Percentiles rank a stretch among this genome's conserved stretches.
These are phyloP conservation scores for Semibalanus balanoides DNA, from an alignment of 1,140 invertebrate genomes.

Conservation along the genomic window DNA sequence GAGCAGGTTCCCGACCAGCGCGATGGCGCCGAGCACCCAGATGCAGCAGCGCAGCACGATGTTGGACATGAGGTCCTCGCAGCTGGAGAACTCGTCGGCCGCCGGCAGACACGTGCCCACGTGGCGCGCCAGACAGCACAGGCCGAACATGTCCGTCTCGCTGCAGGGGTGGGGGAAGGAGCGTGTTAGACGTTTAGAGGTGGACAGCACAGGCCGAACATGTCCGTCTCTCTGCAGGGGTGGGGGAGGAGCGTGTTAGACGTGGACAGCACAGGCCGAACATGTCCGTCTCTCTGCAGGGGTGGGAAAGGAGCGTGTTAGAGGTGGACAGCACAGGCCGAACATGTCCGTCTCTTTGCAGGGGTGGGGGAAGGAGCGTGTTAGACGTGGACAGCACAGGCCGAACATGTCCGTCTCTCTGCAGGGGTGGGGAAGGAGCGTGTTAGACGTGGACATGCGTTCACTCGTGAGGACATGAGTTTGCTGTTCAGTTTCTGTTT, in stretches of 20 bases:
- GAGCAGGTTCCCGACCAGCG: constrained; percentile 44
- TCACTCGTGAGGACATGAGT: too few relatives aligned
- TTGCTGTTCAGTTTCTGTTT: too few relatives aligned
- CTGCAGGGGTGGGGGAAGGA: constrained; percentile 16
- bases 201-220: constrained; percentile 35
- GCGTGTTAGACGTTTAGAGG: too few relatives aligned
- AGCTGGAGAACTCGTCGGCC: constrained; percentile 41
- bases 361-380: too few relatives aligned
- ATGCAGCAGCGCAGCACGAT: constrained; percentile 39
- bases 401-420: constrained; percentile 24
- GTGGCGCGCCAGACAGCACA: constrained; percentile 37
- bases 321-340: constrained; percentile 13
- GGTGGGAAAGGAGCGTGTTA: too few relatives aligned
- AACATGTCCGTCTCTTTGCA: constrained; percentile 22
- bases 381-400: too few relatives aligned
- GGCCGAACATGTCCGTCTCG: constrained; percentile 37
- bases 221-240: constrained; percentile 31
- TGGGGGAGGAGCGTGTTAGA: too few relatives aligned
- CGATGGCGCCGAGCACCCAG: constrained; percentile 48
- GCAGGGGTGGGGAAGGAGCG: too few relatives aligned
- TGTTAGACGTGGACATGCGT: too few relatives aligned
- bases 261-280: constrained; percentile 29
- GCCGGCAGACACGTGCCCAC: constrained; percentile 31
- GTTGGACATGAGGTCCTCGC: constrained; percentile 43
- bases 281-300: constrained; percentile 22